phyloP scores from a whole-genome alignment of 2,888 invertebrate species.

The Matsumyia berberina region DNA sequence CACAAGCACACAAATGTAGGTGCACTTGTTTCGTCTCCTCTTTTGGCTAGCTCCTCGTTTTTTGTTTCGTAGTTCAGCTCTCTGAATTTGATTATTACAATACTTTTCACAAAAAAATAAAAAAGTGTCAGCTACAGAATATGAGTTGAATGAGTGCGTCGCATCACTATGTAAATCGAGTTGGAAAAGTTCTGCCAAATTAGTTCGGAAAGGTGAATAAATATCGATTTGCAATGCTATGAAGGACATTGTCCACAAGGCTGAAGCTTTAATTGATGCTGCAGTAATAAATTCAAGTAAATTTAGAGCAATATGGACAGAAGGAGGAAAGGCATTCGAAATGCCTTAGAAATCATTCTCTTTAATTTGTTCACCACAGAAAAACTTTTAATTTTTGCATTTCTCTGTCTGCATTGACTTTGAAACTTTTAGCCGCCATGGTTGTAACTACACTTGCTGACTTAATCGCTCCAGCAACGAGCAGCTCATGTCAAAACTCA shows the following conservation, averaged over 20 bases:
- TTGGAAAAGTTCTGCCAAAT: slow-evolving; percentile 12
- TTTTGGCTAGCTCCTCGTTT: not conserved
- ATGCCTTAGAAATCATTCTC: too few species aligned
- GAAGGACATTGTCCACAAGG: not conserved
- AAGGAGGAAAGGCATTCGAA: too few species aligned
- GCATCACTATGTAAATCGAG: slow-evolving; percentile 10
- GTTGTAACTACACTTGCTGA: too few species aligned
- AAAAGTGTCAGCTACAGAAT: slow-evolving; percentile 1
- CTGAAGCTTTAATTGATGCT: too few species aligned
- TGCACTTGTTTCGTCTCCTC: not conserved
- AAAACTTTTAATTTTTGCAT: too few species aligned
- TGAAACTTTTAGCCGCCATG: too few species aligned
- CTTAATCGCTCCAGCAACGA: too few species aligned
- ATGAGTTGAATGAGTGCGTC: slow-evolving; percentile 17
- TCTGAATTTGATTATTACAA: not conserved
- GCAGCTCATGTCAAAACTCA: too few species aligned
- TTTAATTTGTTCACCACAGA: too few species aligned
- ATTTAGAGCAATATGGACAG: too few species aligned
- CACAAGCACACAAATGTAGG: not conserved
- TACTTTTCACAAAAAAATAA: not conserved
- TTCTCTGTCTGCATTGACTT: too few species aligned
- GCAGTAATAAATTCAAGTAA: too few species aligned
- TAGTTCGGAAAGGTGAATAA: slow-evolving; percentile 7
- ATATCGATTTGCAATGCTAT: slow-evolving; percentile 3
- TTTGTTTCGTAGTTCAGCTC: not conserved